These are phyloP conservation scores for Chelonia mydas DNA, from an alignment of 2,797 vertebrate genomes.

Conservation along the genomic window DNA sequence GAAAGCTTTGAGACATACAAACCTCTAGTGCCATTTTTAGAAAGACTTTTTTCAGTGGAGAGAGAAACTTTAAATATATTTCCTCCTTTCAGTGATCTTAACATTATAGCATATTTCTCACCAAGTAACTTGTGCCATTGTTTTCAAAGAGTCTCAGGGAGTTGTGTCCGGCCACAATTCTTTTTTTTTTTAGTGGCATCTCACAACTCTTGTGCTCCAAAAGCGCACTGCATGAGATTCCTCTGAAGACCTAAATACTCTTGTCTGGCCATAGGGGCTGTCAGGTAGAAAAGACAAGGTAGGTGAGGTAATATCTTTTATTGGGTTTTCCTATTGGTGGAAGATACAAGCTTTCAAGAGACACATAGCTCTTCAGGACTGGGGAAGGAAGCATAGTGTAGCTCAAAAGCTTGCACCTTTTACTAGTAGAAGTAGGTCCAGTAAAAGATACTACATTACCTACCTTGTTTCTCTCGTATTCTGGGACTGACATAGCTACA, in stretches of 20 bases:
- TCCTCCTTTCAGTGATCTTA: neutral
- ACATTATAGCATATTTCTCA: neutral
- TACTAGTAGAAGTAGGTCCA: neutral
- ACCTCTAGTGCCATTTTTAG: accelerated
- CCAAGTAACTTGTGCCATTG: neutral
- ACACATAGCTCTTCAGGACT: neutral
- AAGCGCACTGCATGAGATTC: neutral
- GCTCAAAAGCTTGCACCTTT: neutral
- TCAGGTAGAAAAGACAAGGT: neutral
- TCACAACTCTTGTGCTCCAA: neutral
- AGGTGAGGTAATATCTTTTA: neutral
- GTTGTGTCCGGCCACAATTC: accelerated
- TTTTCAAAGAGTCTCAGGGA: accelerated
- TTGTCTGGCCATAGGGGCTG: accelerated
- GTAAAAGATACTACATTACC: neutral
- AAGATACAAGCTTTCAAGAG: no score
- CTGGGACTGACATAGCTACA: neutral
- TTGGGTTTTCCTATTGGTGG: no score
- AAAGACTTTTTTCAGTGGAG: neutral
- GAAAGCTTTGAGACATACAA: neutral
- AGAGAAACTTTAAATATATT: neutral
- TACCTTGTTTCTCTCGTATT: neutral
- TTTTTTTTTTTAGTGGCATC: neutral
- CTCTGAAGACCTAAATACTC: neutral
- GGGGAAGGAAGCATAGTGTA: neutral